Evolutionary conservation across 2,113 vertebrate species (phyloP).

Genomic region (Rafetus swinhoei): DNA sequence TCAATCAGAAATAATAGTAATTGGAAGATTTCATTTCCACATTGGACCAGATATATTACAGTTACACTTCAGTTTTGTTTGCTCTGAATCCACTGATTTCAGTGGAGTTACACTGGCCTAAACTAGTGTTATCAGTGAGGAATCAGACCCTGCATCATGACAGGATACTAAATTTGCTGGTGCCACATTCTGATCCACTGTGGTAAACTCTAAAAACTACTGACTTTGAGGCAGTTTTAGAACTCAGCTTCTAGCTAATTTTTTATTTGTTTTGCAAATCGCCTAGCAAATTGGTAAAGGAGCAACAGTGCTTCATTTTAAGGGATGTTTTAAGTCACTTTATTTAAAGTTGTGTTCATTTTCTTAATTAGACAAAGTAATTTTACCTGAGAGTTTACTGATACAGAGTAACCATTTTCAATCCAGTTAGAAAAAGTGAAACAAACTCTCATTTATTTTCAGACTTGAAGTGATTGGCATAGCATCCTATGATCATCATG

Average conservation of each 20-base stretch:
- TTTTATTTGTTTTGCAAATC: not conserved
- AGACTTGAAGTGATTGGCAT: not conserved
- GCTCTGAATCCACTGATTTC: not conserved
- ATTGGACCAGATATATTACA: not conserved
- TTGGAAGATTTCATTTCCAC: not conserved
- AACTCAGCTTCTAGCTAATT: not conserved
- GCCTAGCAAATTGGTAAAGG: not conserved
- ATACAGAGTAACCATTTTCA: not conserved
- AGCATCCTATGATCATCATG: not conserved
- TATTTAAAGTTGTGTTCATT: not conserved
- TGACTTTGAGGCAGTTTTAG: not conserved
- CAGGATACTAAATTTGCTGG: not conserved
- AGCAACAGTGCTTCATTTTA: not conserved
- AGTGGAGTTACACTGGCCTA: not conserved
- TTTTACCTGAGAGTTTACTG: not conserved
- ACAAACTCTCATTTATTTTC: not conserved
- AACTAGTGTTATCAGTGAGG: not conserved
- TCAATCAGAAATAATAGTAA: not conserved
- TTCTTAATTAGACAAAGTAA: not conserved
- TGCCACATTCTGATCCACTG: rapidly evolving
- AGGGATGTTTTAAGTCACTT: not conserved
- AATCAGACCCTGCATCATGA: not conserved
- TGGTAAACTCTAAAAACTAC: not conserved
- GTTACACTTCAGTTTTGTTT: not conserved
- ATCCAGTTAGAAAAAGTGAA: not conserved